Conservation (phyloP, 2,113 vertebrate species). For the Equus quagga region DNA sequence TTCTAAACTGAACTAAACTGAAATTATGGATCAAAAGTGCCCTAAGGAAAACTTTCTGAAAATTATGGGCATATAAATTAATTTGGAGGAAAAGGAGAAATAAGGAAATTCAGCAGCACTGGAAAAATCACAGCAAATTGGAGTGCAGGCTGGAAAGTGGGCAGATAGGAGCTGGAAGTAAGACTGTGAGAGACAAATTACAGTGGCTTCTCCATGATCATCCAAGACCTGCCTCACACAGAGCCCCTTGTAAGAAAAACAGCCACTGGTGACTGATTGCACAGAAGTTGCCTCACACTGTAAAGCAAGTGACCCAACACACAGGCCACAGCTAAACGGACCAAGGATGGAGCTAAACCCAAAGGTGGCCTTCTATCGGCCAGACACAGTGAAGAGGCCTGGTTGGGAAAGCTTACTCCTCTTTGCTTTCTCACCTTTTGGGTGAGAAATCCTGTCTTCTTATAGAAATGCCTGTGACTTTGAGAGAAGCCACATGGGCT, state of each 20-base stretch:
- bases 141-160: not conserved
- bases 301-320: not conserved
- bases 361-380: not conserved
- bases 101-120: not conserved
- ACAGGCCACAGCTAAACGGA: not conserved
- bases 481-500: not conserved
- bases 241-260: not conserved
- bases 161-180: not conserved
- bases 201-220: not conserved
- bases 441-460: not conserved
- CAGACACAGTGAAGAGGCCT: not conserved
- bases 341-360: not conserved
- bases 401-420: not conserved
- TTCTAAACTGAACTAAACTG: constrained; percentile 40
- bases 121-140: not conserved
- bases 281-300: not conserved
- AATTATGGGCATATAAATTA: not conserved
- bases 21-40: constrained; percentile 37
- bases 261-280: not conserved
- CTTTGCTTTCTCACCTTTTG: not conserved
- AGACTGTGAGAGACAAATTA: not conserved
- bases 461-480: not conserved
- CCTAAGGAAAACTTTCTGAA: constrained; percentile 25
- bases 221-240: not conserved
- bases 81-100: not conserved